A percentile compares a stretch with the other conserved stretches of the same genome.
These are phyloP conservation scores for Chalcosyrphus nemorum DNA, from an alignment of 2,888 invertebrate genomes.

Conservation along the genomic window DNA sequence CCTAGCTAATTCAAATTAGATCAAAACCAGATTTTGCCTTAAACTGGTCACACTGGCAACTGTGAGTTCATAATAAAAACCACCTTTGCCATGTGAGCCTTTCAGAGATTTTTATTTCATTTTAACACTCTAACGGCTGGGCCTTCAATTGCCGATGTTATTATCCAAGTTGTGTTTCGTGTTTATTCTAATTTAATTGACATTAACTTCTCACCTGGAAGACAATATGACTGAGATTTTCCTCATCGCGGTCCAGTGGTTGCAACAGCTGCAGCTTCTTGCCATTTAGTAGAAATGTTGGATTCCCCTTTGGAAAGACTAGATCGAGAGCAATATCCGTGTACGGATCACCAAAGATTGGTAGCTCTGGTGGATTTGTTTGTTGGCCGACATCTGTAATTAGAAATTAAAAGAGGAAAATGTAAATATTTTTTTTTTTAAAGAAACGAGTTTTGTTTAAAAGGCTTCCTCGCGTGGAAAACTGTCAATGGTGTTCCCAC, in stretches of 20 bases:
- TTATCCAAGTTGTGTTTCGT: conserved; percentile 9
- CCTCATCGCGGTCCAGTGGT: conserved; percentile 92
- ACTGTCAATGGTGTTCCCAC: conserved; percentile 37
- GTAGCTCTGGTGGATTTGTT: conserved; percentile 90
- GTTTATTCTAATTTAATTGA: conserved; percentile 59
- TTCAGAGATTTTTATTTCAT: conserved; percentile 1
- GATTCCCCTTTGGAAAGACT: conserved; percentile 90
- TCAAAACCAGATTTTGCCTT: conserved; percentile 37
- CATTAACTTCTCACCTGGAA: conserved; percentile 87
- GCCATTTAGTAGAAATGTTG: conserved; percentile 91
- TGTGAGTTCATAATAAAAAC: neutral
- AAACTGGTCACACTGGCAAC: conserved; percentile 27
- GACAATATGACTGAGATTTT: conserved; percentile 93
- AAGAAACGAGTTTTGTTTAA: conserved; percentile 20
- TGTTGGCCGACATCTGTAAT: conserved; percentile 91
- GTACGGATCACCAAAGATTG: conserved; percentile 91
- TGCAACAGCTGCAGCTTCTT: conserved; percentile 90
- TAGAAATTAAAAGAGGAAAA: conserved; percentile 59
- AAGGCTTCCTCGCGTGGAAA: neutral
- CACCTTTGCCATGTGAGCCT: neutral
- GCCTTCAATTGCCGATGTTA: conserved; percentile 34
- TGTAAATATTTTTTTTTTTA: conserved; percentile 6
- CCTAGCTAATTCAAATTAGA: conserved; percentile 57
- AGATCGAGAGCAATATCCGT: conserved; percentile 90
- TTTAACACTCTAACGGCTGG: conserved; percentile 6